phyloP scores from a whole-genome alignment of 2,888 invertebrate genomes.

The Drosophila colorata region DNA sequence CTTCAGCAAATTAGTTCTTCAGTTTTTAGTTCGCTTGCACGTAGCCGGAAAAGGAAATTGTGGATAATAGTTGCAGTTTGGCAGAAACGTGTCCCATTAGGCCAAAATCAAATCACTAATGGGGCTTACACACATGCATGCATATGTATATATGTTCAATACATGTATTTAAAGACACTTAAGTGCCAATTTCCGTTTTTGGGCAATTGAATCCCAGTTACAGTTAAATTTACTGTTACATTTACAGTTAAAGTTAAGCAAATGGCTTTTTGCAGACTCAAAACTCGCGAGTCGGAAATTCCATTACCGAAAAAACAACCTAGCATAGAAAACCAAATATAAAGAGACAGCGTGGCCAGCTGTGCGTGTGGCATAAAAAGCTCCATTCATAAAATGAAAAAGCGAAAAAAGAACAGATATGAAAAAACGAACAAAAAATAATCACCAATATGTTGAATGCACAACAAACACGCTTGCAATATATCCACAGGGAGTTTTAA shows the following conservation, averaged over 20 bases:
- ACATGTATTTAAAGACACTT: constrained; percentile 19
- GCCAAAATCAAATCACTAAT: constrained; percentile 10
- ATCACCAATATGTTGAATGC: background rate
- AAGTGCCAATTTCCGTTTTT: constrained; percentile 43
- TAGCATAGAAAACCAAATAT: background rate
- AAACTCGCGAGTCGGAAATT: constrained; percentile 15
- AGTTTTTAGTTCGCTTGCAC: constrained; percentile 4
- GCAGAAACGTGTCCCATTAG: constrained; percentile 3
- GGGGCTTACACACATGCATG: background rate
- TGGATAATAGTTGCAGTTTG: constrained; percentile 45
- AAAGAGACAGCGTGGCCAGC: constrained; percentile 18
- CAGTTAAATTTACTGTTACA: constrained; percentile 18
- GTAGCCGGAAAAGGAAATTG: constrained; percentile 19
- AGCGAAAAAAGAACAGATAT: background rate
- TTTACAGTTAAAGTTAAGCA: constrained; percentile 15
- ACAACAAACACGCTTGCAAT: background rate
- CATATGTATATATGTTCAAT: too few species aligned
- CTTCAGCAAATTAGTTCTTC: constrained; percentile 42
- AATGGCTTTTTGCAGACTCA: constrained; percentile 21
- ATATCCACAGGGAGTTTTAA: background rate
- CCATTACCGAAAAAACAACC: constrained; percentile 4
- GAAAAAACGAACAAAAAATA: constrained; percentile 3
- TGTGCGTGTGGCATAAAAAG: constrained; percentile 30
- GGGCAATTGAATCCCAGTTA: constrained; percentile 46
- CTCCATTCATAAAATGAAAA: constrained; percentile 16